Evolutionary conservation across 2,888 invertebrate genomes (phyloP), one percentile per base, ranked within the genome.

Genomic region (Thera britannica): DNA sequence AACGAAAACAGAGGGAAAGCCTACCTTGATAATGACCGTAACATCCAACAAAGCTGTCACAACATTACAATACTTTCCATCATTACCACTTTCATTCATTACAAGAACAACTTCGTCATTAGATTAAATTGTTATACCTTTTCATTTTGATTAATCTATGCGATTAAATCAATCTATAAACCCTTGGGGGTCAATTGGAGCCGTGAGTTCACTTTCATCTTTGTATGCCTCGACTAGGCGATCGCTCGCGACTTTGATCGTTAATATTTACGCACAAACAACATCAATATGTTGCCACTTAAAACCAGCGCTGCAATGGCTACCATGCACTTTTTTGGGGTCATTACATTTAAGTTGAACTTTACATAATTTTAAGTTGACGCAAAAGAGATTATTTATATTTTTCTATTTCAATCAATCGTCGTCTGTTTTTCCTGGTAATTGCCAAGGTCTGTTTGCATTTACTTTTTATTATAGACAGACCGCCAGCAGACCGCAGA

Each of bases 121-220:
- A 77, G 72, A 79, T 75, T 70, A 74, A 73, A 74, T 77, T 69
- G 73, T 49, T 73, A 62, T 44, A 70, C 68, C 46, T 76, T 72
- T 76, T 73, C 75, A 72, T 72, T 73, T 69, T 72, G 71, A 75
- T 72, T 76, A 79, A 78, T 80, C 76, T 77, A 54, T 8, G 62
- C 74, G 77, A 79, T 79, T 81, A 79, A 81, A 82, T 81, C 79
- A 80, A 79, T 79, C 75, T 79, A 74, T 76, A 79, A 77, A 77
- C 77, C 80, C 75, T 72, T 71, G 73, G 77, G 78, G 84, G 82
- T 84, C 80, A 81, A 68, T 72, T 59, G 63, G 63, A 72, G 75
- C 65, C 72, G 72, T 67, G 73, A 75, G 75, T 73, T 79, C 74
- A 78, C 81, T 80, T 80, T 75, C 75, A 68, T 71, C 72, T 67